Conservation (phyloP, 1,140 invertebrate species). For the Onthophagus taurus region DNA sequence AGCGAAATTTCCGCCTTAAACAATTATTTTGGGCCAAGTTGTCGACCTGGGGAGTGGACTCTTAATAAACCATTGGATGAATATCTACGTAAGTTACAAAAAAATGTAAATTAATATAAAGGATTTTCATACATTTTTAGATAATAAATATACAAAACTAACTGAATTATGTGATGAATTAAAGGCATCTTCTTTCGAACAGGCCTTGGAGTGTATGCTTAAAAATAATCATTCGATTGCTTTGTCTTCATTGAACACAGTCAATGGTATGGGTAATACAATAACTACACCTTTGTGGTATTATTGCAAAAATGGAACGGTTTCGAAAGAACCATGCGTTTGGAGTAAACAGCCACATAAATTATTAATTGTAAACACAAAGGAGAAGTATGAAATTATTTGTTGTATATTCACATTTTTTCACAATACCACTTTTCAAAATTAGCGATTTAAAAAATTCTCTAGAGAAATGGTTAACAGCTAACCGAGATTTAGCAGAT, state of each 20-base stretch:
- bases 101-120: too few species aligned
- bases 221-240: slow-evolving; percentile 44
- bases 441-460: not conserved
- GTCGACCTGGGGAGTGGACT: slow-evolving; percentile 56
- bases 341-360: slow-evolving; percentile 52
- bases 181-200: slow-evolving; percentile 13
- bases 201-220: slow-evolving; percentile 44
- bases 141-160: slow-evolving; percentile 41
- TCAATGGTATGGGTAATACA: slow-evolving; percentile 28
- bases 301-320: slow-evolving; percentile 53
- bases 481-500: not conserved
- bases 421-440: too few species aligned
- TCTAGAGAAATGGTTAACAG: slow-evolving; percentile 2
- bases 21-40: slow-evolving; percentile 50
- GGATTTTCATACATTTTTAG: slow-evolving; percentile 31
- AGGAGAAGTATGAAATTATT: too few species aligned
- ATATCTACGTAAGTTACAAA: slow-evolving; percentile 46
- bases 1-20: slow-evolving; percentile 44
- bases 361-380: slow-evolving; percentile 41
- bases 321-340: slow-evolving; percentile 41
- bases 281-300: slow-evolving; percentile 11
- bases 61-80: slow-evolving; percentile 41
- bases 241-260: slow-evolving; percentile 39
- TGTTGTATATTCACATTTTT: too few species aligned
- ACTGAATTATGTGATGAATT: slow-evolving; percentile 41